Base-by-base conservation (phyloP, 2,888 invertebrate genomes). In the Formica aserva region DNA sequence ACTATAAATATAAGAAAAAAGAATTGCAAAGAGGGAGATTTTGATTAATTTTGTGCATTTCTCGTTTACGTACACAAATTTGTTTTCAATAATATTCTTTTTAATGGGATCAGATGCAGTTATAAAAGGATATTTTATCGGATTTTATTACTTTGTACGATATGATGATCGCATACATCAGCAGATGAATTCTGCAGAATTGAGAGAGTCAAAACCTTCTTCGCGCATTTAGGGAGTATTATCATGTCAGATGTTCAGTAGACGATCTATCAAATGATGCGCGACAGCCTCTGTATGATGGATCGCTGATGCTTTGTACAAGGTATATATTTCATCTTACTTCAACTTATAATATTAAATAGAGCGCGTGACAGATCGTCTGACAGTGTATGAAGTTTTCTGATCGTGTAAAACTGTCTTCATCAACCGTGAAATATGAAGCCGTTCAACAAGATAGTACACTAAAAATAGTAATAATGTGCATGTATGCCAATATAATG, bases 181-280 rank as follows among this genome's bases (percentile, higher is more conserved):
- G 2, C 22, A 6, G 52, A 52, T 38, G 15, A 77, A 77, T 38
- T 55, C n/a, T 13, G 5, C 22, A 11, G 29, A 77, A 67, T 55
- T 55, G 26, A 52, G 52, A 8, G 52, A 69, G 77, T 77, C 67
- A 77, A 77, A 55, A 29, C 60, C 48, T 32, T 13, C n/a, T 72
- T 52, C 52, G 52, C 35, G 57, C 72, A 60, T 80, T 80, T 72
- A 72, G 71, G 78, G 35, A 80, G 45, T 52, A 80, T 72, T 71
- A 78, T 60, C 18, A 60, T 72, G 72, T 72, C 57, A 72, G 72
- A 80, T 80, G 60, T 72, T 72, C 78, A 72, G 45, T 60, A 55
- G 60, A 72, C 72, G 32, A 80, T 80, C 78, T 72, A 80, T 80
- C 78, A 80, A 80, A 80, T 80, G 72, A 80, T 71, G 72, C 78